Evolutionary conservation across 2,113 vertebrate species (phyloP), one percentile per base, ranked within the genome.

Genomic region (Rhinoptilus africanus): DNA sequence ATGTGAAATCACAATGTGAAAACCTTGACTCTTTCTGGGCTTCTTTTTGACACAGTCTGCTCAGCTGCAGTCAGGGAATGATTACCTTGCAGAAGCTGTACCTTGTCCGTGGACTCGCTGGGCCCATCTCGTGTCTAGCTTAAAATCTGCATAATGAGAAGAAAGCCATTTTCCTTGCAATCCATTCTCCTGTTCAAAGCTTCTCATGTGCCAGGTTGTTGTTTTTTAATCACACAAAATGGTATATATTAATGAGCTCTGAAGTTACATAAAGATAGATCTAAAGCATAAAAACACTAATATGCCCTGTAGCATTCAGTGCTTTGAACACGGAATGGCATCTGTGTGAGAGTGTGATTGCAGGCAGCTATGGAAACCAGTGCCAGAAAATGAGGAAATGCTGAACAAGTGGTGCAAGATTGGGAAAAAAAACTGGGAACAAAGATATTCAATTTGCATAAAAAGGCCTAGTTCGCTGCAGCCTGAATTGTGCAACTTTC

Each of bases 221-320:
- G 95, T 87, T 85, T 97, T 93, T 94, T 95, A 92, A 74, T 96
- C 87, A 87, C 96, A 94, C 94, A 92, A 95, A 98, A 95, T 88
- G 86, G 89, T 82, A 79, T 94, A 96, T 96, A 97, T 89, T 97
- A 95, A 97, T 93, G 92, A 97, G 96, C 83, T 96, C 95, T 96
- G 95, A 89, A 84, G 88, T 95, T 94, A 90, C 95, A 96, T 82
- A 77, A 91, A 95, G 94, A 94, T 87, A 95, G 93, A 95, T 91
- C 85, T 73, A 69, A 96, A 84, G 88, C 91, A 91, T 66, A 88
- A 95, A 95, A 96, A 39, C 93, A 79, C 88, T 84, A 92, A 88
- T 78, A 89, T 83, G 92, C 94, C 93, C 94, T 30, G 50, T 95
- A 95, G 96, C 76, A 41, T n/a, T 91, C 77, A 48, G 86, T 93